Base-by-base conservation (phyloP, 2,797 vertebrate genomes). In the Ptychobarbus kaznakovi region DNA sequence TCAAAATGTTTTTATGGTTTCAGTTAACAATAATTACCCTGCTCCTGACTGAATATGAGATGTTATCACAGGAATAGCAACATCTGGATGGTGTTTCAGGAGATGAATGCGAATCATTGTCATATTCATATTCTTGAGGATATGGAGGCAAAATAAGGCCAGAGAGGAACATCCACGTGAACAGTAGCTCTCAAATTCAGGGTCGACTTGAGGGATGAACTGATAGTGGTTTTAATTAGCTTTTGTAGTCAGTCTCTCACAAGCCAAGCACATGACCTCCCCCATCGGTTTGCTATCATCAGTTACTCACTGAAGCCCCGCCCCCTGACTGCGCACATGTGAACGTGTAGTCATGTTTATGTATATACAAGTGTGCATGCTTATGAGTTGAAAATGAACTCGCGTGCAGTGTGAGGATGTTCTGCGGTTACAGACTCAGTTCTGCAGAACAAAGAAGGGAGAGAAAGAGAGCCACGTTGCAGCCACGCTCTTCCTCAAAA, bases 371-470 rank as follows among this genome's bases (percentile, higher is more conserved):
- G 74, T 53, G 44, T 80, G 65, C 49, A n/a, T 83, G 80, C 78
- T 89, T 88, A 90, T 90, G 81, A 89, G 83, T 91, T 93, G 94
- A 95, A 94, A 94, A 94, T 61, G 10, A 89, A 75, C 1, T 89
- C 65, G 69, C 91, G 84, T 89, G 92, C 92, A 94, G 95, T 65
- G 93, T 46, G 90, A 92, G 90, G 90, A 90, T 80, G 89, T 89
- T 92, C 90, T 91, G 91, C 88, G 90, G 91, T 91, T 87, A 91
- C 93, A 93, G 93, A 95, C 91, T 95, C 92, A 93, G 91, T 92
- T 86, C 86, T 94, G 93, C 93, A 93, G 93, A 90, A 91, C 22
- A 73, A 40, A 77, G 10, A 66, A 63, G 72, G 63, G 81, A 46
- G 77, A 38, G 76, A 63, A 66, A 79, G 16, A 49, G 76, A 85